Conservation (phyloP, 2,888 invertebrate species). For the Ommatoiulus sabulosus region DNA sequence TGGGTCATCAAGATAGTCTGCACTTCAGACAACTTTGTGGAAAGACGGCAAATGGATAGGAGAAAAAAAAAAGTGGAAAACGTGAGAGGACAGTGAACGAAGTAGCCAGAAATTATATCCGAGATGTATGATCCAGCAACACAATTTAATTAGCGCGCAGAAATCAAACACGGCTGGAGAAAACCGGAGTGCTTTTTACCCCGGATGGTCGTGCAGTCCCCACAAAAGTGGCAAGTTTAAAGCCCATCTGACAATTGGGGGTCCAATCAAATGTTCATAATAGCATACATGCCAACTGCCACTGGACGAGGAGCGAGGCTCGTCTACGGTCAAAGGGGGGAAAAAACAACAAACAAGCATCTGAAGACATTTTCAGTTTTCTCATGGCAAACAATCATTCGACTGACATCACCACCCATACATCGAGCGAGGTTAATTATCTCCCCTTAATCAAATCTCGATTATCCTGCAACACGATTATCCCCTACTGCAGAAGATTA, state of each 20-base stretch:
- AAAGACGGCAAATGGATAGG: conserved; percentile 24
- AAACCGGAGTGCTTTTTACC: conserved; percentile 36
- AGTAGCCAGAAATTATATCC: conserved; percentile 43
- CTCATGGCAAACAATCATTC: conserved; percentile 43
- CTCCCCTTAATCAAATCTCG: conserved; percentile 40
- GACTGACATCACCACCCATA: conserved; percentile 36
- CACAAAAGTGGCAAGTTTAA: conserved; percentile 39
- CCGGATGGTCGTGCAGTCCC: conserved; percentile 9
- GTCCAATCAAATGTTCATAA: conserved; percentile 43
- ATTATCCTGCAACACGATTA: conserved; percentile 40
- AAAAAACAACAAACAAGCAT: conserved; percentile 22
- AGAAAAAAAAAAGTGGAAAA: conserved; percentile 27
- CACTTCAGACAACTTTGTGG: conserved; percentile 31
- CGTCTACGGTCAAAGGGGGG: background rate
- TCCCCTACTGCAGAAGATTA: conserved; percentile 36
- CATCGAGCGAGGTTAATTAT: conserved; percentile 32
- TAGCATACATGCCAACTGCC: conserved; percentile 30
- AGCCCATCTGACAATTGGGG: conserved; percentile 36
- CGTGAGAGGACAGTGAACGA: conserved; percentile 43
- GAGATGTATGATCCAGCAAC: conserved; percentile 40
- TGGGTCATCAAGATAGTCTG: background rate
- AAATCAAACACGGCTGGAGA: conserved; percentile 21
- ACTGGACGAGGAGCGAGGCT: background rate
- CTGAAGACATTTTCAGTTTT: conserved; percentile 43
- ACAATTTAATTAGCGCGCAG: conserved; percentile 40